Conservation (phyloP, 2,113 vertebrate genomes). For the Synchiropus splendidus region DNA sequence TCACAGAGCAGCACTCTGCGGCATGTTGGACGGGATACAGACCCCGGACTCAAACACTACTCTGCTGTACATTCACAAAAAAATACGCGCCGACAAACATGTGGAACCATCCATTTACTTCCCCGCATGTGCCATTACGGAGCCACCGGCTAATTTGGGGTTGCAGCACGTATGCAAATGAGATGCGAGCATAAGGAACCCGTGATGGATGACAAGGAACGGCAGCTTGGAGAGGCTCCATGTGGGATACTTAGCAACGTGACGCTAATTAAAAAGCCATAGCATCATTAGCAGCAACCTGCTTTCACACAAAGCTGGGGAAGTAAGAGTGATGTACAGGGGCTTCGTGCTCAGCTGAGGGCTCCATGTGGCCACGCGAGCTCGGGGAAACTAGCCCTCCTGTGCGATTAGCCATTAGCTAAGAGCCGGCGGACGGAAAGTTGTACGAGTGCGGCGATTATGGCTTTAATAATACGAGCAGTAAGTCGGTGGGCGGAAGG, state of each 20-base stretch:
- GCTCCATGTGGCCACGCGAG: conserved; percentile 50
- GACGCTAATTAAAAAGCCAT: conserved; percentile 73
- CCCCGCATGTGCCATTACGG: conserved; percentile 64
- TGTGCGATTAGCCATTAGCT: conserved; percentile 56
- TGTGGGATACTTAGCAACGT: conserved; percentile 60
- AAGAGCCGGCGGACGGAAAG: conserved; percentile 53
- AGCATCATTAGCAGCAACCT: conserved; percentile 61
- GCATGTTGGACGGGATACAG: too few species aligned
- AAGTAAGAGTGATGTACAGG: conserved; percentile 40
- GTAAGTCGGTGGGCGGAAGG: conserved; percentile 52
- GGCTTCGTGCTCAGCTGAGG: conserved; percentile 38
- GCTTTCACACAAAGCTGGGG: conserved; percentile 15
- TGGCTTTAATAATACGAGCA: conserved; percentile 66
- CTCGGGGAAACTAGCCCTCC: conserved; percentile 40
- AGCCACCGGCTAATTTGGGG: conserved; percentile 63
- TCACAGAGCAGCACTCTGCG: too few species aligned
- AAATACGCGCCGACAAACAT: too few species aligned
- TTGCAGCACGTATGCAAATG: conserved; percentile 67
- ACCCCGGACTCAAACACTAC: too few species aligned
- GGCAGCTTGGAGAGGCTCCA: conserved; percentile 44
- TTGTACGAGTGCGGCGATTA: conserved; percentile 63
- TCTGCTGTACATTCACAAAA: too few species aligned
- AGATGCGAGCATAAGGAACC: conserved; percentile 62
- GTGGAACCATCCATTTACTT: conserved; percentile 57
- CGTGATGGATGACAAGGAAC: conserved; percentile 59